Base-by-base conservation (phyloP, 1,140 invertebrate genomes). In the Calliopsis andreniformis region DNA sequence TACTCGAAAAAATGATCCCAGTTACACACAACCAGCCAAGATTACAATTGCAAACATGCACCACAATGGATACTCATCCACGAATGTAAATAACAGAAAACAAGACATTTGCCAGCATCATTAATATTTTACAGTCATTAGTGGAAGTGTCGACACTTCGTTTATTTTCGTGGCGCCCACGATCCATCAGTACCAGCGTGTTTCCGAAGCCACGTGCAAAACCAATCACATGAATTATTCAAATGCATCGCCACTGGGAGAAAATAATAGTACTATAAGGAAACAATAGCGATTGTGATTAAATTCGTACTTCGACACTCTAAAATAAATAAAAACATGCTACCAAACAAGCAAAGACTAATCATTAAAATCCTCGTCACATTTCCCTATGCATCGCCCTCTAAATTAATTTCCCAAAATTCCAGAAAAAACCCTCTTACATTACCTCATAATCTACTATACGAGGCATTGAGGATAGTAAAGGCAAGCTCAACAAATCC, bases 121-220 rank as follows among this genome's bases (percentile, higher is more conserved):
- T 16, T 20, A 43, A 62, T 62, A 62, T 45, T 71, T 71, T 71
- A 71, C 30, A 14, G 30, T 62, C 45, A 23, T 32, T 39, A 20
- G 16, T 20, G 20, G 4, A 49, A 39, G 45, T 62, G 69, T 71
- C 56, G 69, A 71, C 69, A 51, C 23, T 71, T 42, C 56, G 45
- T 71, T 71, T 61, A 70, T 70, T 70, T 71, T 56, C 69, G 69
- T 4, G 30, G 62, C 69, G 58, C 69, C 69, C 45, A 71, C 69
- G 16, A 62, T 35, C 20, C 56, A 20, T 71, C 53, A 10, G 18
- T 62, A 28, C 25, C 30, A 61, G 32, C 7, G 30, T 71, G 39
- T 51, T 43, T 20, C 59, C 39, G 30, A 61, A n/a, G n/a, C 45
- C 58, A 12, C 30, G 23, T 39, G 43, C 68, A 49, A 18, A 43